A percentile compares a stretch with the other conserved stretches of the same genome.
These are phyloP conservation scores for Anthopleura xanthogrammica DNA, from an alignment of 92 coral and sea anemone species.

Conservation along the genomic window DNA sequence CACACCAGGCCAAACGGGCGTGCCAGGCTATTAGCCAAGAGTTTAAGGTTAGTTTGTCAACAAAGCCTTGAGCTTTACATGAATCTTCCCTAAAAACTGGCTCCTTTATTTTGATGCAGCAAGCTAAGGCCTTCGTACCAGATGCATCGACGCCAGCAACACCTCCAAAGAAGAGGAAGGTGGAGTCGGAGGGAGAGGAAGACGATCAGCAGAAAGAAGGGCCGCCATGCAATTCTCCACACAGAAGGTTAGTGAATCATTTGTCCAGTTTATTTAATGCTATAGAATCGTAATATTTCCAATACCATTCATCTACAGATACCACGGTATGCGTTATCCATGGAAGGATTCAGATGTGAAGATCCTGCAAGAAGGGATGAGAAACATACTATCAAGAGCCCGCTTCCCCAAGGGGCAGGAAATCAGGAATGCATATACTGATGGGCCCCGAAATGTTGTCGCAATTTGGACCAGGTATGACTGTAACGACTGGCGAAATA, in stretches of 20 bases:
- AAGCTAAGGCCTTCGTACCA: too few relatives aligned
- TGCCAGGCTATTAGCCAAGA: too few relatives aligned
- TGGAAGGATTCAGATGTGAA: not conserved
- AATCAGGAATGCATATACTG: not conserved
- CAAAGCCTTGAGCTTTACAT: too few relatives aligned
- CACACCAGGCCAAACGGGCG: not conserved
- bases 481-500: not conserved
- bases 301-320: not conserved
- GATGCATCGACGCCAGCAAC: too few relatives aligned
- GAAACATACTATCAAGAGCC: not conserved
- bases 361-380: not conserved
- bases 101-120: too few relatives aligned
- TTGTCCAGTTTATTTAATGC: not conserved
- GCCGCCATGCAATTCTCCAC: not conserved
- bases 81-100: too few relatives aligned
- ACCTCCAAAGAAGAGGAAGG: too few relatives aligned
- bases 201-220: too few relatives aligned
- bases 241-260: not conserved
- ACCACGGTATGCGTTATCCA: not conserved
- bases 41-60: too few relatives aligned
- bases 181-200: too few relatives aligned
- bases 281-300: not conserved
- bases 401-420: not conserved
- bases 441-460: not conserved
- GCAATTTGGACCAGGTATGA: not conserved